Base-by-base conservation (phyloP, 2,888 invertebrate genomes). In the Fragum whitleyi region DNA sequence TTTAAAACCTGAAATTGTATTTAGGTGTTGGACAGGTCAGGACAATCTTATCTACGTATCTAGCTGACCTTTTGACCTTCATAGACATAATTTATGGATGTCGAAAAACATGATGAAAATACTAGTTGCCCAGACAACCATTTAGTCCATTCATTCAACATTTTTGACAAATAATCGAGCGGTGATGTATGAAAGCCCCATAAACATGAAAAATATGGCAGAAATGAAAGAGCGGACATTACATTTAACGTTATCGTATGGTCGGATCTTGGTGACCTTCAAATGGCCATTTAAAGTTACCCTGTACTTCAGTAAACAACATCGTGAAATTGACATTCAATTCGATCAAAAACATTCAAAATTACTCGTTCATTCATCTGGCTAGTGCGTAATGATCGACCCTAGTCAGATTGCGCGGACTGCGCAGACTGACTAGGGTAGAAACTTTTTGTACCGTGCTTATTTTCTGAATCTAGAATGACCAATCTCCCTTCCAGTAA, bases 191-290 rank as follows among this genome's bases (percentile, higher is more conserved):
- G 28, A 61, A 32, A 61, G 61, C 61, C 26, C 7, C 61, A 28
- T 32, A 61, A 61, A 28, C 28, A 61, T 32, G 32, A 61, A 61
- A 61, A 61, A 61, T 19, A 61, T 28, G 61, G 61, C 61, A 32
- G 32, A 28, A 19, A 32, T 32, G 61, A 61, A 32, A 61, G 57
- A 57, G 19, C 11, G 61, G 32, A 14, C 61, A 61, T 61, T 61
- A 47, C 26, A 29, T 29, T 61, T 61, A 61, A 19, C 32, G 32
- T 61, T 61, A 61, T 61, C 61, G 2, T 19, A 21, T 5, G 61
- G 26, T 32, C 26, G 28, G 57, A 57, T 57, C 57, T 57, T 23
- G 57, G 26, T 62, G 62, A 62, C 62, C 62, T 62, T 62, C 28
- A 32, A 36, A 62, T 62, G 62, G 36, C 62, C 62, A n/a, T 28